Evolutionary conservation across 2,888 invertebrate genomes (phyloP), one percentile per base, ranked within the genome.

Genomic region (Pediacus dermestoides): DNA sequence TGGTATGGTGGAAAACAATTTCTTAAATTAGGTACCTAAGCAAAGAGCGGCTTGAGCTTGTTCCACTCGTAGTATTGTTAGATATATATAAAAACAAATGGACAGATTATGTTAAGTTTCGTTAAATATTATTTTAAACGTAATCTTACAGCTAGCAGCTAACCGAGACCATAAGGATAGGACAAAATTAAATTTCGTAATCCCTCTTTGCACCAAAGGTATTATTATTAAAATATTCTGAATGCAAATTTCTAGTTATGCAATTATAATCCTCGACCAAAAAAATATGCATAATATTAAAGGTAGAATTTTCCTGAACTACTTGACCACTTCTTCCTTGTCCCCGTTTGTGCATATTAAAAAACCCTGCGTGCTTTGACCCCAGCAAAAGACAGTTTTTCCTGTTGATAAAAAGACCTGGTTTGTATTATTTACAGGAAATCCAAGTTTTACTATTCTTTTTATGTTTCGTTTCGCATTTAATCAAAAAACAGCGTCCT

Each of bases 171-270:
- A 23, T 10, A 23, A 23, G 23, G 23, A n/a, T 23, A n/a, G 23
- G 42, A 37, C 40, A 30, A 52, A 56, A 56, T 56, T 54, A 53
- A 53, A 54, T 54, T 54, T 50, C 46, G 53, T 53, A 53, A 55
- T 37, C 35, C 26, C 13, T 28, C 15, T 22, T 18, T 14, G 22
- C 13, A n/a, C n/a, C n/a, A n/a, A n/a, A n/a, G n/a, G n/a, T n/a
- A n/a, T n/a, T n/a, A n/a, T n/a, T n/a, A 33, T 13, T 33, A 22
- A 33, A 33, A 33, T 33, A 22, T 15, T 12, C 28, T 28, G 28
- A 28, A 28, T 28, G 28, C 28, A 28, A 28, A 28, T 28, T 11
- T 28, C 12, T 11, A 3, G 11, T 7, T 28, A 6, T 28, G 28
- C 12, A 28, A 28, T 28, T 11, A 28, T n/a, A n/a, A n/a, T n/a